Percentiles rank a stretch among this genome's conserved stretches.
phyloP scores from a whole-genome alignment of 2,113 vertebrate genomes.

The Sturnus vulgaris region DNA sequence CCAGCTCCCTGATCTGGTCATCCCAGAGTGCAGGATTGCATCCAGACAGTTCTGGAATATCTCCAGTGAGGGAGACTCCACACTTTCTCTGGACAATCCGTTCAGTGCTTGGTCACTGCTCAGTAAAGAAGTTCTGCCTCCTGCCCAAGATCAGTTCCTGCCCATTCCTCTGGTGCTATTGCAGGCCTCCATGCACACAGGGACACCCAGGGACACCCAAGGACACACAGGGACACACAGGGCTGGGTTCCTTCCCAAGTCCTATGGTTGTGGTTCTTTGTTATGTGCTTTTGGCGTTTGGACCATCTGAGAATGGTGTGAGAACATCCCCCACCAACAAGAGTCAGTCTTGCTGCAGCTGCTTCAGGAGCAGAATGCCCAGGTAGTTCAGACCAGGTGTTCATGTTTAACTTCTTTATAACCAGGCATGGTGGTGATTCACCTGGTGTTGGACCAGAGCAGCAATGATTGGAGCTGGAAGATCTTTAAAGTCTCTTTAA shows the following conservation, averaged over 20 bases:
- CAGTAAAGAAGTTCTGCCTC: not conserved
- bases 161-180: fast-evolving
- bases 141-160: not conserved
- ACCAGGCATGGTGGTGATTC: not conserved
- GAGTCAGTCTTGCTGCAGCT: not conserved
- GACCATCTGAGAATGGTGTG: not conserved
- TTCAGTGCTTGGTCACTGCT: fast-evolving
- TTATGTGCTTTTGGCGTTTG: not conserved
- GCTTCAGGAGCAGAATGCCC: not conserved
- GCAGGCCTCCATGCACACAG: not conserved
- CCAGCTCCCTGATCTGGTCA: not conserved
- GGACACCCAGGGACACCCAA: not conserved
- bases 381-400: not conserved
- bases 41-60: not conserved
- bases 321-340: not conserved
- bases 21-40: not conserved
- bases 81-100: fast-evolving
- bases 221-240: not conserved
- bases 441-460: not conserved
- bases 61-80: not conserved
- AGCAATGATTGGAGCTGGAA: fast-evolving
- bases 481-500: not conserved
- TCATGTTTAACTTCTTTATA: not conserved
- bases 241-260: too few relatives aligned
- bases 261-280: fast-evolving